Evolutionary conservation across 2,113 vertebrate species (phyloP).

Genomic region (Anoura caudifer): DNA sequence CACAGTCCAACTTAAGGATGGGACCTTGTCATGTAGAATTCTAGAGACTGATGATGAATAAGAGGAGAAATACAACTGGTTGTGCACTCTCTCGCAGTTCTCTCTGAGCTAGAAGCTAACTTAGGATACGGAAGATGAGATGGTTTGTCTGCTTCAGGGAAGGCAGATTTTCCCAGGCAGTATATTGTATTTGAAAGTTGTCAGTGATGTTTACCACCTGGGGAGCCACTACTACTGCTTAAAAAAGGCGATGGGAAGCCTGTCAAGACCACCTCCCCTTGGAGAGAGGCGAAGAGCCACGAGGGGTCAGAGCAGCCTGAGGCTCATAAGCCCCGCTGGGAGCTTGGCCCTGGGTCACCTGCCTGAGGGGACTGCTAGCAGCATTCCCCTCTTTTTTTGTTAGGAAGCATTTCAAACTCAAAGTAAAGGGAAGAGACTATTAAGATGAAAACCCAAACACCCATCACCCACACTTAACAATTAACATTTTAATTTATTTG

Average conservation of each 20-base stretch:
- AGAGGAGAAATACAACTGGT: not conserved
- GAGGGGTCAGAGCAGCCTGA: not conserved
- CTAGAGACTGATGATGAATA: not conserved
- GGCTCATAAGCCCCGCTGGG: not conserved
- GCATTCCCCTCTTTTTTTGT: not conserved
- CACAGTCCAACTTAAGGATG: not conserved
- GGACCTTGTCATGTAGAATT: not conserved
- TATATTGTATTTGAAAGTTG: not conserved
- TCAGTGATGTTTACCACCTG: not conserved
- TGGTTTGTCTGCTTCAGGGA: not conserved
- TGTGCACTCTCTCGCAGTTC: not conserved
- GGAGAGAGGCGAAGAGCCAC: not conserved
- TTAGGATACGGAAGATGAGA: not conserved
- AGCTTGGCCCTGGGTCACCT: not conserved
- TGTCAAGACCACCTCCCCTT: not conserved
- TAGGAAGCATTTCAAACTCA: not conserved
- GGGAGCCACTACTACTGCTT: not conserved
- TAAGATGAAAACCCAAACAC: not conserved
- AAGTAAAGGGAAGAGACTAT: not conserved
- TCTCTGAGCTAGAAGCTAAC: not conserved
- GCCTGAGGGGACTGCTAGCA: not conserved
- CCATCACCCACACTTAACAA: not conserved
- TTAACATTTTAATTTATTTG: not conserved
- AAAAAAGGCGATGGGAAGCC: not conserved
- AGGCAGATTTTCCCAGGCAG: slow-evolving; percentile 8